A percentile compares a stretch with the other conserved stretches of the same genome.
phyloP scores from a whole-genome alignment of 23 tunicate genomes.

The Ciona savignyi region DNA sequence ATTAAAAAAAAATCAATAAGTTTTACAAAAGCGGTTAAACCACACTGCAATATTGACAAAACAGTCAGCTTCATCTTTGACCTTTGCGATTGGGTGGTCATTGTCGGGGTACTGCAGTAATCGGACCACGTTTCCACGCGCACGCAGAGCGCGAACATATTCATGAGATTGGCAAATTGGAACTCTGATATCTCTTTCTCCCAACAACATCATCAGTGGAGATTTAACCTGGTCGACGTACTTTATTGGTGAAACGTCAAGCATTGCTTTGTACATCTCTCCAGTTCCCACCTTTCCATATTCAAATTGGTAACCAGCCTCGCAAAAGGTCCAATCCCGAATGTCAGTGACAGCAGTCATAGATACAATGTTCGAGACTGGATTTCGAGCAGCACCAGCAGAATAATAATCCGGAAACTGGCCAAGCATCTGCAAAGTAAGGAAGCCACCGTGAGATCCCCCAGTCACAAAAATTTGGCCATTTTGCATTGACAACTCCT shows the following conservation, averaged over 20 bases:
- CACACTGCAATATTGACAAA: conserved; percentile 76
- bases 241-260: conserved; percentile 59
- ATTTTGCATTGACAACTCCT: conserved; percentile 3
- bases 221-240: conserved; percentile 34
- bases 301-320: conserved; percentile 25
- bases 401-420: conserved; percentile 76
- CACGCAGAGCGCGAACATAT: conserved; percentile 27
- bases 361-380: conserved; percentile 61
- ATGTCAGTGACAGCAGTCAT: conserved; percentile 50
- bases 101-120: conserved; percentile 49
- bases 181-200: conserved; percentile 53
- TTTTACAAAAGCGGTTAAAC: too few relatives aligned
- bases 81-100: conserved; percentile 49
- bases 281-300: conserved; percentile 7
- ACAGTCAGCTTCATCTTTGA: conserved; percentile 71
- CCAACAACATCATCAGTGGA: conserved; percentile 71
- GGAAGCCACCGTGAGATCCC: conserved; percentile 95
- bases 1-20: too few relatives aligned
- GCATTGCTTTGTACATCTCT: conserved; percentile 12
- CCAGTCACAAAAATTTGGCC: conserved; percentile 52
- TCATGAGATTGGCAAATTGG: conserved; percentile 71
- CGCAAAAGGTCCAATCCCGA: conserved; percentile 67
- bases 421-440: conserved; percentile 77
- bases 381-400: conserved; percentile 68
- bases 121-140: conserved; percentile 29